These are phyloP conservation scores for Panulirus ornatus DNA, from an alignment of 1,140 invertebrate genomes.

Conservation along the genomic window DNA sequence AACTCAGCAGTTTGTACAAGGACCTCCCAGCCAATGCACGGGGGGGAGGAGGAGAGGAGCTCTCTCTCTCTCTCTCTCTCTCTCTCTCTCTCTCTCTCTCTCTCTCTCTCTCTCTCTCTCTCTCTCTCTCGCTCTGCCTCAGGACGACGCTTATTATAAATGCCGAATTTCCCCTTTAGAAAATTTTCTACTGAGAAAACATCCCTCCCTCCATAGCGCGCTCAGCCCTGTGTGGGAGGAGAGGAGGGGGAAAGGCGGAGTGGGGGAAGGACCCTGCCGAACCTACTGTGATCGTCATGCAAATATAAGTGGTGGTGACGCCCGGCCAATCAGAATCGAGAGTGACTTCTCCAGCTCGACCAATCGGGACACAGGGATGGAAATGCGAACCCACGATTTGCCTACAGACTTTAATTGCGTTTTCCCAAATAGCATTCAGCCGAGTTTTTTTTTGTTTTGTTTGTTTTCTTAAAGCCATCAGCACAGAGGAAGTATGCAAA, in stretches of 20 bases:
- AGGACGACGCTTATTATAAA: slow-evolving; percentile 6
- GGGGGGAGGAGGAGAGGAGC: no score
- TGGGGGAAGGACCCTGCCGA: not conserved
- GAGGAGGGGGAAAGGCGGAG: not conserved
- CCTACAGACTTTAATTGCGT: no score
- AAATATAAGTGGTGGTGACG: not conserved
- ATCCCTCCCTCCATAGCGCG: no score
- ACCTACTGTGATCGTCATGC: not conserved
- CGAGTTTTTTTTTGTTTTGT: no score
- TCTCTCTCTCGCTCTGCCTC: no score
- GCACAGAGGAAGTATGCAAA: no score
- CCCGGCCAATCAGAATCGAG: not conserved
- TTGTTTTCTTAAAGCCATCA: no score
- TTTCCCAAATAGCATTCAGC: no score
- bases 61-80: no score
- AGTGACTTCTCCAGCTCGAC: not conserved
- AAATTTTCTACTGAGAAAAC: not conserved
- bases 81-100: no score
- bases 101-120: no score
- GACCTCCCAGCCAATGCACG: not conserved
- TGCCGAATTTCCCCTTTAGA: not conserved
- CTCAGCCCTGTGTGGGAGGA: no score
- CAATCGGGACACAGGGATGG: not conserved
- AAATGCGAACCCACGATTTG: not conserved
- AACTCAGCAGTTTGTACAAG: not conserved